These are phyloP conservation scores for Tor tambroides DNA, from an alignment of 2,113 vertebrate genomes.

Conservation along the genomic window DNA sequence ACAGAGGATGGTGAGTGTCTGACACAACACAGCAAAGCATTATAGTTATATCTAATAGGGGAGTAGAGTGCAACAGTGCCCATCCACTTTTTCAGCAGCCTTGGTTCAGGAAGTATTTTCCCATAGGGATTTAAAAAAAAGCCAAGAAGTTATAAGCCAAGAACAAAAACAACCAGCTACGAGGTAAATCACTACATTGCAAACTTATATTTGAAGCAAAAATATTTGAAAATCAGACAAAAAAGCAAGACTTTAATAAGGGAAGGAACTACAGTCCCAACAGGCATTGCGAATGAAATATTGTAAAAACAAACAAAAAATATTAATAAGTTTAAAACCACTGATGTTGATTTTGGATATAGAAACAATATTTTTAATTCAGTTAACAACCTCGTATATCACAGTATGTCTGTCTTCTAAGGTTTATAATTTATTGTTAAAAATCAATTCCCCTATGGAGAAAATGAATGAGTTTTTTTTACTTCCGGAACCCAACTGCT, in stretches of 20 bases:
- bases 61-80: neutral
- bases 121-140: neutral
- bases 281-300: neutral
- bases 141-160: neutral
- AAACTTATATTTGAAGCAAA: neutral
- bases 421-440: neutral
- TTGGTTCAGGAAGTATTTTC: neutral
- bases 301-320: neutral
- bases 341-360: neutral
- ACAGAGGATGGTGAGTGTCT: constrained; percentile 90
- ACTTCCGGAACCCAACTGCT: neutral
- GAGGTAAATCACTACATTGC: neutral
- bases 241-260: neutral
- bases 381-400: neutral
- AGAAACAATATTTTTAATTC: neutral
- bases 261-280: neutral
- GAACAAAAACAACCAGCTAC: neutral
- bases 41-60: neutral
- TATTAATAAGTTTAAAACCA: neutral
- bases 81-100: neutral
- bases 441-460: neutral
- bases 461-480: neutral
- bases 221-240: neutral
- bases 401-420: neutral
- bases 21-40: neutral